Evolutionary conservation across 1,140 invertebrate species (phyloP).

Genomic region (Lordiphosa clarofinis): DNA sequence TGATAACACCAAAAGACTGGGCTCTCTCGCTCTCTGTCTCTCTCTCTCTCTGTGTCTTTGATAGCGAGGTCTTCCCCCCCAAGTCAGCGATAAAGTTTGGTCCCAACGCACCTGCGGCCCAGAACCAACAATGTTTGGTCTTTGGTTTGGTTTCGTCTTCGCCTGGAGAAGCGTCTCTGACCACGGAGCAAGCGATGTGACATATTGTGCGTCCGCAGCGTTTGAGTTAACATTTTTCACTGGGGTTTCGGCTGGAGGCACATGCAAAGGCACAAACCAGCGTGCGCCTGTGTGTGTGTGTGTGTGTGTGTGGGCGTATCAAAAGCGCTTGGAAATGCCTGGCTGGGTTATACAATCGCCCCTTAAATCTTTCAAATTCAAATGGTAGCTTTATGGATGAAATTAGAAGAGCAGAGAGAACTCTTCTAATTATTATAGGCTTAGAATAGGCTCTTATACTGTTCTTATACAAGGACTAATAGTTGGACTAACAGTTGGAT

Average conservation of each 20-base stretch:
- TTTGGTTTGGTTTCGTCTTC: not conserved
- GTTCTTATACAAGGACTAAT: too few species aligned
- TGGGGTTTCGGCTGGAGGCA: not conserved
- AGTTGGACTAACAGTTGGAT: too few species aligned
- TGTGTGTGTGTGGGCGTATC: conserved; percentile 18
- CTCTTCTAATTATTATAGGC: too few species aligned
- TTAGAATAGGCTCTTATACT: not conserved
- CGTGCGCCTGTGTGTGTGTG: not conserved
- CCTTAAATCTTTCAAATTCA: conserved; percentile 2
- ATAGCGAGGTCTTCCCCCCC: not conserved
- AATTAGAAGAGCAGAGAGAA: too few species aligned
- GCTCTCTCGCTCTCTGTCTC: not conserved
- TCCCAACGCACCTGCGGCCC: conserved; percentile 34
- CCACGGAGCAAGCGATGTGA: conserved; percentile 5
- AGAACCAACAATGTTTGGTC: not conserved
- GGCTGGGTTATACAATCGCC: conserved; percentile 30
- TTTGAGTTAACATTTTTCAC: conserved; percentile 44
- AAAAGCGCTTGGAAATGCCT: conserved; percentile 20
- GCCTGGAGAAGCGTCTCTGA: not conserved
- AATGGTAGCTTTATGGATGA: too few species aligned
- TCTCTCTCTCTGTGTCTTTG: not conserved
- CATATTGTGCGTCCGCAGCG: conserved; percentile 35
- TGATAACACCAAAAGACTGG: conserved; percentile 44
- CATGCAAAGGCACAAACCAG: not conserved
- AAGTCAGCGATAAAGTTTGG: conserved; percentile 19